Evolutionary conservation across 2,888 invertebrate species (phyloP).

Genomic region (Drosophila borborema): DNA sequence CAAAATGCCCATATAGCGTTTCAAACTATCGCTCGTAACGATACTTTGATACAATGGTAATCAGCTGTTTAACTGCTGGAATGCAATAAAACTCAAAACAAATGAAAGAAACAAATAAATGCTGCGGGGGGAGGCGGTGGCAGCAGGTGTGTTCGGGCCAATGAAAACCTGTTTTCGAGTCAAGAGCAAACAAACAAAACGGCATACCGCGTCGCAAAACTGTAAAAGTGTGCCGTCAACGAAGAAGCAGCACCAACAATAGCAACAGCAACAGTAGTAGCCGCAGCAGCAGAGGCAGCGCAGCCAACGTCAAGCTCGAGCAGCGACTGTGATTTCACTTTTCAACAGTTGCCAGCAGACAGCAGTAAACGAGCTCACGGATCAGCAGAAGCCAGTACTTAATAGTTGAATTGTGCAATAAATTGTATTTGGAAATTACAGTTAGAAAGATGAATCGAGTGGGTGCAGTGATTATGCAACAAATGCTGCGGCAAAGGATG

Average conservation of each 20-base stretch:
- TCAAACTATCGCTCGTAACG: conserved; percentile 2
- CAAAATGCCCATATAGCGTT: not conserved
- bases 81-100: conserved; percentile 33
- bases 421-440: not conserved
- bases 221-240: conserved; percentile 71
- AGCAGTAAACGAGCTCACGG: conserved; percentile 13
- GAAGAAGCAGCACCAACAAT: conserved; percentile 39
- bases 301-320: conserved; percentile 38
- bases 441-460: conserved; percentile 54
- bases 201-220: conserved; percentile 48
- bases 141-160: conserved; percentile 22
- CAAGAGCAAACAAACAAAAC: conserved; percentile 73
- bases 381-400: conserved; percentile 1
- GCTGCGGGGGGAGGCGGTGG: conserved; percentile 20
- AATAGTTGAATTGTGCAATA: conserved; percentile 13
- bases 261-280: conserved; percentile 26
- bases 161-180: conserved; percentile 51
- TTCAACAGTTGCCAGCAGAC: conserved; percentile 44
- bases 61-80: conserved; percentile 39
- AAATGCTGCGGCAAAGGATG: conserved; percentile 50
- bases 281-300: conserved; percentile 30
- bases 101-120: conserved; percentile 32
- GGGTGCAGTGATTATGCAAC: conserved; percentile 69
- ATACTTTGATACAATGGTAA: conserved; percentile 23
- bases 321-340: conserved; percentile 55